These are phyloP conservation scores for Nesogale talazaci DNA, from an alignment of 2,113 vertebrate genomes.

Conservation along the genomic window DNA sequence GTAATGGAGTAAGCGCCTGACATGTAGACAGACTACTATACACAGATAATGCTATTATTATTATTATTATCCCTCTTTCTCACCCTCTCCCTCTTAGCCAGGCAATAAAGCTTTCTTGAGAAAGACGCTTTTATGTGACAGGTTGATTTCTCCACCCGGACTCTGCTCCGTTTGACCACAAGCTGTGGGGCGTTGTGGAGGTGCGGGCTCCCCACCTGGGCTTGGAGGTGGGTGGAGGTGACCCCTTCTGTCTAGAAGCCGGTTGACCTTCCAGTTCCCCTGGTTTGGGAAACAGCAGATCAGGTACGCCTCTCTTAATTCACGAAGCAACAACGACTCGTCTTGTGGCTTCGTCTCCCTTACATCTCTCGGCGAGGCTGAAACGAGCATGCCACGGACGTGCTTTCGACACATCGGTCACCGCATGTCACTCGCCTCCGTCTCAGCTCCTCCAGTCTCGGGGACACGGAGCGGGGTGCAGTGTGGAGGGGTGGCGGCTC, in stretches of 20 bases:
- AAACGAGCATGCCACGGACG: conserved; percentile 67
- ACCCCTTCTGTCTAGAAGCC: too few species aligned
- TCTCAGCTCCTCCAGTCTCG: conserved; percentile 67
- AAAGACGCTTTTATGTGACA: conserved; percentile 57
- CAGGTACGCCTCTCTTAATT: conserved; percentile 2
- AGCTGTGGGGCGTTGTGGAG: fast-evolving
- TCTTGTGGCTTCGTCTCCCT: conserved; percentile 67
- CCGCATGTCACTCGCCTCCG: conserved; percentile 50
- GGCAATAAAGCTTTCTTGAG: conserved; percentile 37
- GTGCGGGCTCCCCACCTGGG: background rate
- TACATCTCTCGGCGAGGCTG: conserved; percentile 69
- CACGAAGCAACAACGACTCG: too few species aligned
- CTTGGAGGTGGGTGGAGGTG: too few species aligned
- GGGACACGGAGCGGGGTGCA: conserved; percentile 57
- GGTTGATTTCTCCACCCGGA: conserved; percentile 53
- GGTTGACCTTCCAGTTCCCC: background rate
- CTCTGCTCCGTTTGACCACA: background rate
- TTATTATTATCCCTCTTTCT: background rate
- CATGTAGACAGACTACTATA: conserved; percentile 19
- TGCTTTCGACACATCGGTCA: conserved; percentile 69
- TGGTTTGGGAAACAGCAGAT: conserved; percentile 50
- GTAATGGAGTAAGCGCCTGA: conserved; percentile 9
- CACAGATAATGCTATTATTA: background rate
- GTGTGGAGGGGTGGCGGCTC: conserved; percentile 12
- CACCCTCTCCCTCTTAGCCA: background rate